Evolutionary conservation across 1,140 invertebrate genomes (phyloP), one percentile per base, ranked within the genome.

Genomic region (Amyelois transitella): DNA sequence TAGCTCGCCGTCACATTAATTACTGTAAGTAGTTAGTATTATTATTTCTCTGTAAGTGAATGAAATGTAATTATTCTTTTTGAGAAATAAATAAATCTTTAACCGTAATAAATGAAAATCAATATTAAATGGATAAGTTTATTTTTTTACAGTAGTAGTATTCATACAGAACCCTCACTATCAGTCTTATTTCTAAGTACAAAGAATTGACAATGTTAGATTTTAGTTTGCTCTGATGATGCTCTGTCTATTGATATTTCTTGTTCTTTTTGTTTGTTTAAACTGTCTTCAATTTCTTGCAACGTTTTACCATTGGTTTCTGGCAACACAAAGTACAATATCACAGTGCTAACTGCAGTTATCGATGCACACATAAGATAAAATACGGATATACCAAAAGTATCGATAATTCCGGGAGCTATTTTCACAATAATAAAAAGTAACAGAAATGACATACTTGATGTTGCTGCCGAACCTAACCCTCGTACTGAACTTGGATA

Each of bases 221-320:
- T 10, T 28, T 28, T 28, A 8, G 25, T 28, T 28, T 8, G 25
- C 12, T 28, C 25, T 10, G 2, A 10, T 12, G 25, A 28, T 28
- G 12, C 2, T n/a, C n/a, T n/a, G n/a, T n/a, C n/a, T n/a, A n/a
- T n/a, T n/a, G n/a, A 3, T 28, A 6, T 4, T 28, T 28, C 7
- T 28, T 28, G 12, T 12, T 1, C 2, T 28, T 28, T 3, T 28
- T 12, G 1, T 28, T 28, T 5, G 7, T 8, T n/a, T 2, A 28
- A 71, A 55, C 58, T 55, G 62, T 70, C 58, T 59, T 79, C 75
- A 43, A 92, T 91, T 66, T 92, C 90, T 53, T 91, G 90, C 52
- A 92, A 75, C 10, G 69, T 88, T 53, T 86, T 87, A 0, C 91
- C 91, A 67, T 91, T 91, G 0, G 91, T 93, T 75, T 93, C 91